These are phyloP conservation scores for Ormyrus nitidulus DNA, from an alignment of 2,888 invertebrate genomes.

Conservation along the genomic window DNA sequence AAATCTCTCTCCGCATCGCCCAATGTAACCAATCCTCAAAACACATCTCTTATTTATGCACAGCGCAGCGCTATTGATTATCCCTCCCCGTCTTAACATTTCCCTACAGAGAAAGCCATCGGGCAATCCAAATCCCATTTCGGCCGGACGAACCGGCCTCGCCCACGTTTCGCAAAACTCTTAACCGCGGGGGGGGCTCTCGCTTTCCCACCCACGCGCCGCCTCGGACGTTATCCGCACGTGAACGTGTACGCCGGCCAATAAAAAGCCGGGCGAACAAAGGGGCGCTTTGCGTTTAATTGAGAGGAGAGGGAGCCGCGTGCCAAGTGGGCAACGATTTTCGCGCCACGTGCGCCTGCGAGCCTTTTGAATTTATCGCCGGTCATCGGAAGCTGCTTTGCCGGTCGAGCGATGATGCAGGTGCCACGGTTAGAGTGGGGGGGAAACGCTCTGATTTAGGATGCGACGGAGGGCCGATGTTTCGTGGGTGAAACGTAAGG, in stretches of 20 bases:
- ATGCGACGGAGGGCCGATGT: not conserved
- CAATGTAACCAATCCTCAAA: too few species aligned
- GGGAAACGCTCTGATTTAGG: not conserved
- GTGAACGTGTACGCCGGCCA: not conserved
- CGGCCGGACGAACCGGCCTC: too few species aligned
- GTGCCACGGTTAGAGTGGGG: not conserved
- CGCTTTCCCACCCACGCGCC: not conserved
- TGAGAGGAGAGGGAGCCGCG: not conserved
- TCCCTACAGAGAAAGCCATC: too few species aligned
- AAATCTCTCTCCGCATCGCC: too few species aligned
- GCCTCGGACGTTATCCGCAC: not conserved
- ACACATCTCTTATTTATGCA: too few species aligned
- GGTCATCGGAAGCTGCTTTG: slow-evolving; percentile 12
- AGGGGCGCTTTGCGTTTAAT: slow-evolving; percentile 28
- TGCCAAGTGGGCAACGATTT: slow-evolving; percentile 31
- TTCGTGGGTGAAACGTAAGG: not conserved
- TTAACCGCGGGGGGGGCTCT: too few species aligned
- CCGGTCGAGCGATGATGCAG: not conserved
- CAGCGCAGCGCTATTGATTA: too few species aligned
- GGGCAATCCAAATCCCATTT: too few species aligned
- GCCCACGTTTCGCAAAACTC: too few species aligned
- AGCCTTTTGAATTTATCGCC: slow-evolving; percentile 39
- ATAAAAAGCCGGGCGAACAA: slow-evolving; percentile 3
- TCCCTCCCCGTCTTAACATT: too few species aligned
- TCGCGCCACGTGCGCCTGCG: slow-evolving; percentile 22